Evolutionary conservation across 37 sponge, comb jelly and placozoan species (phyloP).

Genomic region (Geodia barretti): DNA sequence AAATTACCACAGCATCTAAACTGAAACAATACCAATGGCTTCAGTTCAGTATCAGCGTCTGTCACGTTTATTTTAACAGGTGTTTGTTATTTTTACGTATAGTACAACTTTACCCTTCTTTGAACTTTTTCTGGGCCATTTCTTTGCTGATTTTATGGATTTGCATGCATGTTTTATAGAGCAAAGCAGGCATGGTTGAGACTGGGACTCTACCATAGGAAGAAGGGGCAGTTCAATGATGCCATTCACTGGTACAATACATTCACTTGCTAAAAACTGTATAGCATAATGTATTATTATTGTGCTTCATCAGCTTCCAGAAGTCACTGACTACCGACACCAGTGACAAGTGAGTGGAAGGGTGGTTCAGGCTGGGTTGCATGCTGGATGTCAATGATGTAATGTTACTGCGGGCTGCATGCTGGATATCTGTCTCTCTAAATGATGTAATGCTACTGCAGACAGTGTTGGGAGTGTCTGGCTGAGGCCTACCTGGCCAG

Average conservation of each 20-base stretch:
- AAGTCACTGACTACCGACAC: slow-evolving; percentile 24
- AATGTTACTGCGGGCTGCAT: no score
- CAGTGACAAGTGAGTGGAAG: slow-evolving; percentile 28
- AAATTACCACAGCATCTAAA: no score
- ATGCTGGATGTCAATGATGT: no score
- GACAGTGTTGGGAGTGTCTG: slow-evolving; percentile 83
- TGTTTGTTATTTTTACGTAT: no score
- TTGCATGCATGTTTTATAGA: slow-evolving; percentile 5
- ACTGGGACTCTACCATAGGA: slow-evolving; percentile 69
- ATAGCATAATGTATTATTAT: background rate
- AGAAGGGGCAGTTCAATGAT: slow-evolving; percentile 38
- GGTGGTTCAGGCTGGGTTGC: no score
- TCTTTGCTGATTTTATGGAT: background rate
- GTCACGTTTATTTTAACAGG: no score
- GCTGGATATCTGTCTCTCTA: no score
- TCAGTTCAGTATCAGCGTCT: no score
- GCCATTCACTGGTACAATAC: slow-evolving; percentile 66
- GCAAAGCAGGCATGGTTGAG: slow-evolving; percentile 74
- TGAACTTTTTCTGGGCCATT: slow-evolving; percentile 1
- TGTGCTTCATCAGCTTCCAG: slow-evolving; percentile 35
- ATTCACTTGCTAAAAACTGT: background rate
- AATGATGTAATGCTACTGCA: no score
- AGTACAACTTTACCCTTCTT: no score
- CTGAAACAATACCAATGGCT: no score
- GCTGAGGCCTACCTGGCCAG: slow-evolving; percentile 81